Conservation (phyloP, 1,140 invertebrate species). For the Ephestia elutella region DNA sequence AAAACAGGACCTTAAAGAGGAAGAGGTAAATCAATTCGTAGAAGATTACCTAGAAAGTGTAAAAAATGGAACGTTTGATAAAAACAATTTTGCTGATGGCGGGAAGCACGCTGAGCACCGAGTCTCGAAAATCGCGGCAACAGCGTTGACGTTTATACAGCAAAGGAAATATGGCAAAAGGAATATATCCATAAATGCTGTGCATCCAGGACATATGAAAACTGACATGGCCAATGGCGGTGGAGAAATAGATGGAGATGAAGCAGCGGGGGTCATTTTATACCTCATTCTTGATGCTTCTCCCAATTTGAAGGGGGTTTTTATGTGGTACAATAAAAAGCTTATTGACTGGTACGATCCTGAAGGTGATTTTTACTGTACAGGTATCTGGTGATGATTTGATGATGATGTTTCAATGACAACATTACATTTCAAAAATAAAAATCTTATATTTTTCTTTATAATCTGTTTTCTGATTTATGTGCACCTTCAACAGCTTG, state of each 20-base stretch:
- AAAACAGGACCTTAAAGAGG: conserved; percentile 68
- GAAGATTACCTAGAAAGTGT: conserved; percentile 78
- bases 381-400: conserved; percentile 28
- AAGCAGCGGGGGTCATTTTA: conserved; percentile 43
- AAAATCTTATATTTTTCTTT: no score
- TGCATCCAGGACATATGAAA: conserved; percentile 50
- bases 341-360: conserved; percentile 56
- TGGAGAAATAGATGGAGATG: conserved; percentile 40
- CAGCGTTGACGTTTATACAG: conserved; percentile 77
- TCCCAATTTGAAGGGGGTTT: conserved; percentile 50
- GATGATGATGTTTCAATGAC: no score
- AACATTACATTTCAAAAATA: no score
- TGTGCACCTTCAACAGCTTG: no score
- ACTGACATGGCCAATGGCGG: conserved; percentile 50
- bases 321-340: conserved; percentile 52
- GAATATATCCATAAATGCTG: conserved; percentile 61
- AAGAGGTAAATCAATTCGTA: conserved; percentile 77
- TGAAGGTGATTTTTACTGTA: conserved; percentile 51
- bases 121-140: conserved; percentile 83
- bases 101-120: conserved; percentile 78
- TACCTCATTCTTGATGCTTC: conserved; percentile 56
- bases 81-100: conserved; percentile 73
- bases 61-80: conserved; percentile 59
- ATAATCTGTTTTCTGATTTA: no score
- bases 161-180: conserved; percentile 45